Evolutionary conservation across 1,140 invertebrate species (phyloP), one percentile per base, ranked within the genome.

Genomic region (Monomorium pharaonis): DNA sequence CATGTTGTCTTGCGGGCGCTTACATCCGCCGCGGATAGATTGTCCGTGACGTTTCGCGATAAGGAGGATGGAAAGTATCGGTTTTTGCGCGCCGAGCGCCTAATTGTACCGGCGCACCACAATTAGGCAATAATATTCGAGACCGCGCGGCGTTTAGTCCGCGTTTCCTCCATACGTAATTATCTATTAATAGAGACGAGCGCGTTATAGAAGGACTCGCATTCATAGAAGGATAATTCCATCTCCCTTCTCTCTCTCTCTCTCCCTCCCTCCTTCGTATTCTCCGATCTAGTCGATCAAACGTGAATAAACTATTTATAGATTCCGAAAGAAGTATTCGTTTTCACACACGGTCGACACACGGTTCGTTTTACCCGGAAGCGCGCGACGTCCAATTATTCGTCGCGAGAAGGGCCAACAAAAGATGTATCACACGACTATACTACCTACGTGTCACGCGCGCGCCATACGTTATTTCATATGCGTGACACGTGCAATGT

Each of bases 61-160:
- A 84, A 84, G 56, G 42, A 84, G 33, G 21, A 80, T 54, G 49
- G 78, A 83, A 83, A 83, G 78, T 74, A 72, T 74, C 77, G 77
- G 21, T 54, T 56, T 27, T 67, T 80, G 16, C 16, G 16, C 16
- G n/a, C 42, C 77, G 21, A 27, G 60, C 4, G n/a, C n/a, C n/a
- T n/a, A n/a, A n/a, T n/a, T n/a, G 27, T 76, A 76, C 14, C 75
- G 37, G 14, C 33, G 33, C 16, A 16, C 67, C 51, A 58, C 37
- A 58, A 72, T 83, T 33, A 56, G 37, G 67, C 78, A 30, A 83
- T 83, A 72, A 72, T n/a, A n/a, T n/a, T 72, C 51, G 37, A 33
- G 33, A 47, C 37, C 37, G 37, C 2, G 16, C 21, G n/a, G 27
- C 37, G 24, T 24, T 63, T 10, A 62, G 27, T 77, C n/a, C 33